Evolutionary conservation across 2,888 invertebrate species (phyloP).

Genomic region (Tuta absoluta): DNA sequence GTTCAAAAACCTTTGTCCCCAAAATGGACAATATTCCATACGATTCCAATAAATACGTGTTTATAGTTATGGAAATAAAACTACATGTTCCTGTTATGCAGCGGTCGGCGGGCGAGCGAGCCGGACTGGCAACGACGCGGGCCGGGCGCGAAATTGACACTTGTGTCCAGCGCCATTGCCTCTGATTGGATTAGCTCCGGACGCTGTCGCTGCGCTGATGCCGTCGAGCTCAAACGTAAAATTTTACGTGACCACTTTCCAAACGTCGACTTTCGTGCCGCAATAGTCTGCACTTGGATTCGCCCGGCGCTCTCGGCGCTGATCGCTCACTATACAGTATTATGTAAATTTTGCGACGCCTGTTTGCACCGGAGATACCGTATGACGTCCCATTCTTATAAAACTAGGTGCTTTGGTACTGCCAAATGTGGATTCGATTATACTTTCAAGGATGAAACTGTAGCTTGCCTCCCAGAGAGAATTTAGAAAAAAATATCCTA

Average conservation of each 20-base stretch:
- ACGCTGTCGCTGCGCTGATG: slow-evolving; percentile 69
- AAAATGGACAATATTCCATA: neutral
- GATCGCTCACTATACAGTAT: slow-evolving; percentile 61
- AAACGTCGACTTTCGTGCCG: slow-evolving; percentile 68
- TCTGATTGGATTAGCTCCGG: slow-evolving; percentile 77
- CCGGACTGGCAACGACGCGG: slow-evolving; percentile 33
- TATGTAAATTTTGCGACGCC: slow-evolving; percentile 66
- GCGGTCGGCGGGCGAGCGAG: slow-evolving; percentile 8
- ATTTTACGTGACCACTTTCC: slow-evolving; percentile 80
- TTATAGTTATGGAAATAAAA: slow-evolving; percentile 23
- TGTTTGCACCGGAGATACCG: slow-evolving; percentile 48
- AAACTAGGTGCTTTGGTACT: slow-evolving; percentile 29
- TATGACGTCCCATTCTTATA: slow-evolving; percentile 43
- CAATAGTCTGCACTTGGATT: slow-evolving; percentile 64
- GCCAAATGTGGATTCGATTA: slow-evolving; percentile 16
- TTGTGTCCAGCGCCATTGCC: slow-evolving; percentile 69
- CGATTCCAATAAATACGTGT: slow-evolving; percentile 14
- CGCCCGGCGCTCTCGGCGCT: slow-evolving; percentile 47
- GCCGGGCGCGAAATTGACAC: slow-evolving; percentile 67
- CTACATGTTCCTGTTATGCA: slow-evolving; percentile 20
- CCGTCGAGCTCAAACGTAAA: slow-evolving; percentile 72
- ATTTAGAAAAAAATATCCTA: neutral
- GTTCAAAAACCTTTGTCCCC: slow-evolving; percentile 10
- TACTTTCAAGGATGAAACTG: neutral
- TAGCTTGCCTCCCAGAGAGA: neutral